Evolutionary conservation across 2,797 vertebrate species (phyloP).

Genomic region (Morelia viridis): DNA sequence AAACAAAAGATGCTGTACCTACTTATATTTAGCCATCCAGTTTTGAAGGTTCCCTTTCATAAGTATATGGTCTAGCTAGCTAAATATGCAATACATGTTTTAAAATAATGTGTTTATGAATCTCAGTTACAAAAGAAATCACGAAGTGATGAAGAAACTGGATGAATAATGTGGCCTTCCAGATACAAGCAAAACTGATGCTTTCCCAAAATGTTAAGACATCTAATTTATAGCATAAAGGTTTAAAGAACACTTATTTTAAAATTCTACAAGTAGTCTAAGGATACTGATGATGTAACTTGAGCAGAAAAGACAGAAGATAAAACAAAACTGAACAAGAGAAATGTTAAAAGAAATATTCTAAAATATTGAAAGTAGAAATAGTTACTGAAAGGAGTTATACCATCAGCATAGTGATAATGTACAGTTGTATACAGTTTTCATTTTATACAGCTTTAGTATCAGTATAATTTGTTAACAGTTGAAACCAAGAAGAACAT

Average conservation of each 20-base stretch:
- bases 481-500: neutral
- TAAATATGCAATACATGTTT: neutral
- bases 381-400: neutral
- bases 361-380: neutral
- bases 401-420: neutral
- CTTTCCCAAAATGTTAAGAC: neutral
- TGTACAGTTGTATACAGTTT: too few species aligned
- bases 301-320: neutral
- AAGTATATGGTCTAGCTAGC: neutral
- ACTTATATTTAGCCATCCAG: neutral
- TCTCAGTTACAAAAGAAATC: neutral
- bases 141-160: neutral
- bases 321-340: neutral
- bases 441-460: neutral
- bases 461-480: neutral
- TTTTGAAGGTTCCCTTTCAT: neutral
- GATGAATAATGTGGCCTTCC: neutral
- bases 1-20: neutral
- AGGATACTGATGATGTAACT: neutral
- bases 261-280: neutral
- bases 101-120: neutral
- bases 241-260: neutral
- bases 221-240: neutral
- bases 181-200: neutral
- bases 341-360: neutral